A percentile compares a stretch with the other conserved stretches of the same genome.
These are phyloP conservation scores for Acanthosoma haemorrhoidale DNA, from an alignment of 2,888 invertebrate species.

Conservation along the genomic window DNA sequence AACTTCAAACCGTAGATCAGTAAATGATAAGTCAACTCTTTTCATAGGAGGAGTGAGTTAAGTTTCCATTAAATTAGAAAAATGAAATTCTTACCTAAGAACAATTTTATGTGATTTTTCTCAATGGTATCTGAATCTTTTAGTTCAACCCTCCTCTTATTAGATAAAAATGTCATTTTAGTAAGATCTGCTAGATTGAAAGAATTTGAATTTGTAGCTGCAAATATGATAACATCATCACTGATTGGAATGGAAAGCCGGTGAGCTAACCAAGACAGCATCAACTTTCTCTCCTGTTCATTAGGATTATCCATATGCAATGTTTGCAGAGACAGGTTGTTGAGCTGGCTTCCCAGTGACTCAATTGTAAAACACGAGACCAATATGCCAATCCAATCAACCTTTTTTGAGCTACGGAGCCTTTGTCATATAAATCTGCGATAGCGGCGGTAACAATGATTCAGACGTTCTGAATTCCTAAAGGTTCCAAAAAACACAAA, in stretches of 20 bases:
- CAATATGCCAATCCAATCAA: too few species aligned
- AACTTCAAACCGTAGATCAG: too few species aligned
- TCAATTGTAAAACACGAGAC: conserved; percentile 57
- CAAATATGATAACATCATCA: conserved; percentile 52
- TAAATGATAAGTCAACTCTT: too few species aligned
- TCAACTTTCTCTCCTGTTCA: conserved; percentile 56
- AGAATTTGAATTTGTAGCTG: conserved; percentile 64
- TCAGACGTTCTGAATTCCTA: too few species aligned
- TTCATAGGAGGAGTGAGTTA: too few species aligned
- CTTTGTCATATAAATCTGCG: too few species aligned
- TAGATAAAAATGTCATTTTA: conserved; percentile 50
- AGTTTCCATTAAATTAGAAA: too few species aligned
- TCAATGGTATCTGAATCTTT: neutral
- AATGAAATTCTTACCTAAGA: conserved; percentile 18
- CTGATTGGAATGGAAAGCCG: conserved; percentile 42
- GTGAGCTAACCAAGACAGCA: conserved; percentile 63
- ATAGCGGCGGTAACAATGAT: too few species aligned
- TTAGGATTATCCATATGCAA: conserved; percentile 57
- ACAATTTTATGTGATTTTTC: conserved; percentile 32
- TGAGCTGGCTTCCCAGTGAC: conserved; percentile 61
- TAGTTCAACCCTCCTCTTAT: conserved; percentile 3
- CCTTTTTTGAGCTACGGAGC: too few species aligned
- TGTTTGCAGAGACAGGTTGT: conserved; percentile 65
- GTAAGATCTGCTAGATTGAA: conserved; percentile 71
- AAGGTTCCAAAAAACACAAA: too few species aligned